Conservation (phyloP, 2,797 vertebrate species). For the Luscinia luscinia region DNA sequence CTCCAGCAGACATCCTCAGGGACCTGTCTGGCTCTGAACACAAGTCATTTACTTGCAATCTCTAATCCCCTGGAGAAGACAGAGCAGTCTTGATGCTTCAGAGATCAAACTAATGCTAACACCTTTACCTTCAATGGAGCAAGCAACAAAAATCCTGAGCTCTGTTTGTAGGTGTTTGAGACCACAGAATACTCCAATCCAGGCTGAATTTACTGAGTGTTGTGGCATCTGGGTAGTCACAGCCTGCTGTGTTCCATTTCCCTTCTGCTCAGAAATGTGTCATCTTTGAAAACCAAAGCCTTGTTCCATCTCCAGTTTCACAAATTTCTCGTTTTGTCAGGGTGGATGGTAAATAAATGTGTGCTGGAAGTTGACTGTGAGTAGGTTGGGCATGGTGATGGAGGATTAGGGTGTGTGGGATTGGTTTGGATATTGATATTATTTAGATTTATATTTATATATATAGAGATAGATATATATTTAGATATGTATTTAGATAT, state of each 20-base stretch:
- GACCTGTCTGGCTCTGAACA: background rate
- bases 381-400: background rate
- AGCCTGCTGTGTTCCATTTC: rapidly evolving
- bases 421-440: background rate
- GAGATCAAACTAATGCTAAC: background rate
- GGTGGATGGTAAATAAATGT: background rate
- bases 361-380: background rate
- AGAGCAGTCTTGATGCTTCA: background rate
- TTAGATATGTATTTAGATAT: no score
- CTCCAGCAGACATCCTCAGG: background rate
- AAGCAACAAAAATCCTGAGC: background rate
- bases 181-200: background rate
- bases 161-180: background rate
- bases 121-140: background rate
- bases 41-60: background rate
- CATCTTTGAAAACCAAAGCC: background rate
- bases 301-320: background rate
- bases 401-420: background rate
- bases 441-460: background rate
- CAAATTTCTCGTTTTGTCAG: background rate
- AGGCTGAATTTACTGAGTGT: rapidly evolving
- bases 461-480: no score
- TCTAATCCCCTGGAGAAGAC: background rate
- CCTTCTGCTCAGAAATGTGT: background rate
- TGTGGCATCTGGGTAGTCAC: background rate